These are phyloP conservation scores for Leptocoma aspasia DNA, from an alignment of 2,113 vertebrate genomes.

Conservation along the genomic window DNA sequence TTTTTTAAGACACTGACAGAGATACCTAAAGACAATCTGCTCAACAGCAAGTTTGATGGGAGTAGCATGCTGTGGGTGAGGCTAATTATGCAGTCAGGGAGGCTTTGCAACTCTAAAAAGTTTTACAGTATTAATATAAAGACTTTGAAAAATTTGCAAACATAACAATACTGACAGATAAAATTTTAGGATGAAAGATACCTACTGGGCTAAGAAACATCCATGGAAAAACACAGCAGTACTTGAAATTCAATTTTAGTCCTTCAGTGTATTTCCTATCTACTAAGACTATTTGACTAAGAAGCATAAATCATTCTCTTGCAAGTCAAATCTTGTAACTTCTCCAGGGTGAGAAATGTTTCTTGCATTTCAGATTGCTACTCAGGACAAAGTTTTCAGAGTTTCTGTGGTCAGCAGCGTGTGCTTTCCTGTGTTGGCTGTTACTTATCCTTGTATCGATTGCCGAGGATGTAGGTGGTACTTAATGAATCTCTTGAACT, in stretches of 20 bases:
- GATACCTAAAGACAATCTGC: constrained; percentile 35
- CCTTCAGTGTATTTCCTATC: constrained; percentile 11
- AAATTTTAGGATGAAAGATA: constrained; percentile 53
- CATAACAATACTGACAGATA: constrained; percentile 14
- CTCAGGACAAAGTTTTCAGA: not conserved
- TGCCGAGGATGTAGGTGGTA: constrained; percentile 16
- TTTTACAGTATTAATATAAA: constrained; percentile 43
- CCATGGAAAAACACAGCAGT: constrained; percentile 12
- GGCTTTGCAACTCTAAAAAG: constrained; percentile 16
- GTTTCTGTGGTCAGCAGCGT: not conserved
- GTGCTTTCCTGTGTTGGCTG: not conserved
- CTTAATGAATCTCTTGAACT: constrained; percentile 39
- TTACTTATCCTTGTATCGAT: not conserved
- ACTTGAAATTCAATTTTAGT: constrained; percentile 46
- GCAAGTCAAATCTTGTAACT: not conserved
- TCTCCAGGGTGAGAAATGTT: constrained; percentile 20
- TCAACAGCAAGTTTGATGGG: constrained; percentile 1
- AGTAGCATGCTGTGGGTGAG: constrained; percentile 18
- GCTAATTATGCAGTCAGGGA: constrained; percentile 23
- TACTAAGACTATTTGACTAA: constrained; percentile 21
- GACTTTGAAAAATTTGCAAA: constrained; percentile 50
- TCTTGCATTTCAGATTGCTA: not conserved
- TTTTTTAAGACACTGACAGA: constrained; percentile 16
- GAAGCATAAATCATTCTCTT: constrained; percentile 47
- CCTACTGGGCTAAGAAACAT: constrained; percentile 31